phyloP scores from a whole-genome alignment of 2,797 vertebrate genomes.

The Tragopan temminckii region DNA sequence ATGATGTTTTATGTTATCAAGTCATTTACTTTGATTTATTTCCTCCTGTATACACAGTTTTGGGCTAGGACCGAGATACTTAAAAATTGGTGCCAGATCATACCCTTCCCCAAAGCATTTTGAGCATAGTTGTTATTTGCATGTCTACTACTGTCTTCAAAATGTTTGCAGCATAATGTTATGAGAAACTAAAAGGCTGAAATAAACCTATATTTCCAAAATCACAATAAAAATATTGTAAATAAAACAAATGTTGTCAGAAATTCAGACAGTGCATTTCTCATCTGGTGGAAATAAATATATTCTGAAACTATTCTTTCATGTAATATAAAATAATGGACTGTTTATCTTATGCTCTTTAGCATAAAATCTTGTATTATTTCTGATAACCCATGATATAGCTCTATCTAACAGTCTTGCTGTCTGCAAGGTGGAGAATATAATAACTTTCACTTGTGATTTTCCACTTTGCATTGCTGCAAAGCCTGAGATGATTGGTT shows the following conservation, averaged over 20 bases:
- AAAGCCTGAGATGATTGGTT: background rate
- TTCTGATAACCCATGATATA: background rate
- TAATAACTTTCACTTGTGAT: background rate
- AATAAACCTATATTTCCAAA: background rate
- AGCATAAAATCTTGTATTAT: conserved; percentile 14
- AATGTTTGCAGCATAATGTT: background rate
- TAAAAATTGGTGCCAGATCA: background rate
- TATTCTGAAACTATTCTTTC: background rate
- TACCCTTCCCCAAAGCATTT: background rate
- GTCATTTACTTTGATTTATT: background rate
- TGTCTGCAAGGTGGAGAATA: background rate
- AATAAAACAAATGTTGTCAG: background rate
- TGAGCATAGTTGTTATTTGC: background rate
- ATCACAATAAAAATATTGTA: background rate
- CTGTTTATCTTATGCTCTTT: background rate
- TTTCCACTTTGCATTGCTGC: conserved; percentile 1
- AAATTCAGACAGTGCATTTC: background rate
- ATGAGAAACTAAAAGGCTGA: background rate
- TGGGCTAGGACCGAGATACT: background rate
- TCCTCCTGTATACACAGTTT: background rate
- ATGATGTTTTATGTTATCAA: background rate
- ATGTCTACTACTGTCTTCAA: background rate
- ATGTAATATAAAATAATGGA: background rate
- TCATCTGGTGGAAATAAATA: background rate
- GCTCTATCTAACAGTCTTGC: background rate